These are phyloP conservation scores for Plusia festucae DNA, from an alignment of 2,888 invertebrate species.

Conservation along the genomic window DNA sequence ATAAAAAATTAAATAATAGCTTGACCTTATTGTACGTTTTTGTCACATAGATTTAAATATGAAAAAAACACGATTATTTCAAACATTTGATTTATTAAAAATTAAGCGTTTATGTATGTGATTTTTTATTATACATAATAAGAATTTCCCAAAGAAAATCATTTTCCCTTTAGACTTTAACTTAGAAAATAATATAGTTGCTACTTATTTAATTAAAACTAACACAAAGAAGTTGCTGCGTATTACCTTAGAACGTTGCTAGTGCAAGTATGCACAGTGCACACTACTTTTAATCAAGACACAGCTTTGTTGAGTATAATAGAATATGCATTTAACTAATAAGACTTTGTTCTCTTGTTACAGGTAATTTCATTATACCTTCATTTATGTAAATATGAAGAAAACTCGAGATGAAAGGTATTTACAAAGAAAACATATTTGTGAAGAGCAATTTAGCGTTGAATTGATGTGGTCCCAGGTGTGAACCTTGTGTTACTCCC, in stretches of 20 bases:
- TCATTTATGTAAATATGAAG: conserved; percentile 15
- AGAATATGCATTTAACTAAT: conserved; percentile 33
- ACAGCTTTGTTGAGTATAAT: conserved; percentile 10
- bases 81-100: no score
- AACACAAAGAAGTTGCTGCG: background rate
- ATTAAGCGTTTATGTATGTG: no score
- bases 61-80: no score
- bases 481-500: conserved; percentile 37
- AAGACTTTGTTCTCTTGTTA: conserved; percentile 44
- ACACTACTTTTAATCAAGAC: conserved; percentile 39
- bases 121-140: no score
- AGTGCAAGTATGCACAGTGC: background rate
- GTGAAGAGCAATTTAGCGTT: conserved; percentile 36
- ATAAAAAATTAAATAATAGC: no score
- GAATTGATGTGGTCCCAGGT: conserved; percentile 27
- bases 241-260: conserved; percentile 9
- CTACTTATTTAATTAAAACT: conserved; percentile 19
- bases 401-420: conserved; percentile 24
- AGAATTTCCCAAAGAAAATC: background rate
- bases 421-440: conserved; percentile 31
- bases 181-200: background rate
- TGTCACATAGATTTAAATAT: no score
- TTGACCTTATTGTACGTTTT: no score
- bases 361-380: conserved; percentile 45
- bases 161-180: background rate